Conservation (phyloP, 1,140 invertebrate species). For the Helicoverpa armigera region DNA sequence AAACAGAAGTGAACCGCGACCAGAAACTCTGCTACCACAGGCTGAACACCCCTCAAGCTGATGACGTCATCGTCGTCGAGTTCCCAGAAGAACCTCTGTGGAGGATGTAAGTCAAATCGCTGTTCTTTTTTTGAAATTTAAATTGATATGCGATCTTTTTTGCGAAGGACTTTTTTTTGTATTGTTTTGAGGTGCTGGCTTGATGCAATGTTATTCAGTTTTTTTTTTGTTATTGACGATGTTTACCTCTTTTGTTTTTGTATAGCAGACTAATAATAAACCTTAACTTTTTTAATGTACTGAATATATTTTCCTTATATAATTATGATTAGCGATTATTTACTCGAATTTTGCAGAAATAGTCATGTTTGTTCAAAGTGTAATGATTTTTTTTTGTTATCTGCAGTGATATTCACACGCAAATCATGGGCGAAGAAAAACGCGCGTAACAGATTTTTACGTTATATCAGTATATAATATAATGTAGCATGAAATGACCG, state of each 20-base stretch:
- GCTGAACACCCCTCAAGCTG: slow-evolving; percentile 94
- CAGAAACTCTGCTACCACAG: slow-evolving; percentile 98
- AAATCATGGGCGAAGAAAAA: slow-evolving; percentile 58
- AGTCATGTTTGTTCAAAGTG: slow-evolving; percentile 43
- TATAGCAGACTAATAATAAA: not conserved
- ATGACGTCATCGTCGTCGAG: slow-evolving; percentile 96
- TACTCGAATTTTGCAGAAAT: no score
- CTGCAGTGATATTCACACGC: slow-evolving; percentile 68
- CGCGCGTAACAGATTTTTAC: slow-evolving; percentile 63
- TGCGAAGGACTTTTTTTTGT: no score
- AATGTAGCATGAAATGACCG: not conserved
- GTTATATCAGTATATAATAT: slow-evolving; percentile 1
- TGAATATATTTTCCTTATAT: no score
- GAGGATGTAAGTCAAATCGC: slow-evolving; percentile 92
- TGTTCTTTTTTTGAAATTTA: not conserved
- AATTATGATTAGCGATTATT: no score
- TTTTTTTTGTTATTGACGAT: not conserved
- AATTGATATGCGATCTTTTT: not conserved
- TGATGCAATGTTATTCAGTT: not conserved
- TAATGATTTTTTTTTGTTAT: slow-evolving; percentile 39
- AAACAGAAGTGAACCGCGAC: slow-evolving; percentile 94
- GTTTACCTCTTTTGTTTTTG: not conserved
- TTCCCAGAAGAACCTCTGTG: slow-evolving; percentile 97
- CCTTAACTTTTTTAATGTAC: not conserved
- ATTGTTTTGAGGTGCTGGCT: no score